These are phyloP conservation scores for Clepsis dumicolana DNA, from an alignment of 2,888 invertebrate genomes.

Conservation along the genomic window DNA sequence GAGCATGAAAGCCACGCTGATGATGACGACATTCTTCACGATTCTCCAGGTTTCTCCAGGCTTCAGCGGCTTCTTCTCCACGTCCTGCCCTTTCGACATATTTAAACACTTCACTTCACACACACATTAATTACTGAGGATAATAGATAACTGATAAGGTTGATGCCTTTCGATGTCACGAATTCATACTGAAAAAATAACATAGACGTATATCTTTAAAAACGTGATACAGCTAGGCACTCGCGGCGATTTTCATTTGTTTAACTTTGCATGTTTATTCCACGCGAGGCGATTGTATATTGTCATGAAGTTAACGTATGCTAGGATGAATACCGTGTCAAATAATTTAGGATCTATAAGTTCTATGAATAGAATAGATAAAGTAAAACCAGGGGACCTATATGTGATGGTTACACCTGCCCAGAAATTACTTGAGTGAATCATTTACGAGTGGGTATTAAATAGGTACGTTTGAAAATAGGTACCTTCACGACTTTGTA, in stretches of 20 bases:
- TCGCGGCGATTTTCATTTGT: background rate
- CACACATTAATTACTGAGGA: background rate
- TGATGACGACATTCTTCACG: constrained; percentile 77
- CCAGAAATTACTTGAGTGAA: too few species aligned
- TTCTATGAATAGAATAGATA: too few species aligned
- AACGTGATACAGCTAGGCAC: background rate
- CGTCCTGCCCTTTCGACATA: constrained; percentile 39
- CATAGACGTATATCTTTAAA: background rate
- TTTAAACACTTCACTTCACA: constrained; percentile 18
- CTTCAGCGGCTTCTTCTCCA: constrained; percentile 50
- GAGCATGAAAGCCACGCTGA: constrained; percentile 88
- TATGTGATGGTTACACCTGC: too few species aligned
- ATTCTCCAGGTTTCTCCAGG: constrained; percentile 73
- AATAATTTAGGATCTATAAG: too few species aligned
- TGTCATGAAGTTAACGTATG: too few species aligned
- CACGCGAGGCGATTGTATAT: background rate
- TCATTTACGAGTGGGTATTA: too few species aligned
- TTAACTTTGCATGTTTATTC: background rate
- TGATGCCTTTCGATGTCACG: background rate
- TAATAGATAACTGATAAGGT: background rate
- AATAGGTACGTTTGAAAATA: too few species aligned
- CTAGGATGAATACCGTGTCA: too few species aligned
- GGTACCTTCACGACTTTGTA: too few species aligned
- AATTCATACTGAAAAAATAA: background rate
- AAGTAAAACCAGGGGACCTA: too few species aligned